Evolutionary conservation across 2,888 invertebrate species (phyloP).

Genomic region (Leptopilina myrica): DNA sequence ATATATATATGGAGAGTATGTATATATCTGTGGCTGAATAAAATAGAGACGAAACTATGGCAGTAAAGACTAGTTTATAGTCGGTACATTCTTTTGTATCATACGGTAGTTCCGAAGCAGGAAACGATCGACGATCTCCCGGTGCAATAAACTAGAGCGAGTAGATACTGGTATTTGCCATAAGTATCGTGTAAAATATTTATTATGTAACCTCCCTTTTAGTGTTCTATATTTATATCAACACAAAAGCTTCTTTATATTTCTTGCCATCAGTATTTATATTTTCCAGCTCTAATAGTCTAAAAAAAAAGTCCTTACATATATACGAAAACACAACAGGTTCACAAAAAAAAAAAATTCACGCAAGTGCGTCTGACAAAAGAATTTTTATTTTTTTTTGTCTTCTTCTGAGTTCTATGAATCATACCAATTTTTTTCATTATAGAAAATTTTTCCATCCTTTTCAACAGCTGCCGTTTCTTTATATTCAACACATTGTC

Average conservation of each 20-base stretch:
- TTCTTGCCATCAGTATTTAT: background rate
- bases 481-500: too few relatives aligned
- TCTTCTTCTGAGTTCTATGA: too few relatives aligned
- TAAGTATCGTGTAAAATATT: conserved; percentile 34
- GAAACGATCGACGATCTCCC: conserved; percentile 23
- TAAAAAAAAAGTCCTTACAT: conserved; percentile 6
- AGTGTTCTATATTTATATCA: background rate
- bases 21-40: conserved; percentile 9
- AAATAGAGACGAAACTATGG: conserved; percentile 6
- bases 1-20: background rate
- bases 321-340: conserved; percentile 12
- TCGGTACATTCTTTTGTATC: conserved; percentile 19
- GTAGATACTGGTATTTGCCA: conserved; percentile 15
- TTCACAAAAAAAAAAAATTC: background rate
- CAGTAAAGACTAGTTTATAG: background rate
- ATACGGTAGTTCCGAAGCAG: conserved; percentile 24
- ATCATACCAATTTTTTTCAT: too few relatives aligned
- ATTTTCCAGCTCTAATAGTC: background rate
- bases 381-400: background rate
- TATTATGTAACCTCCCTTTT: conserved; percentile 19
- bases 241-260: background rate
- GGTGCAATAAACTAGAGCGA: conserved; percentile 38
- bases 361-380: conserved; percentile 1
- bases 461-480: too few relatives aligned
- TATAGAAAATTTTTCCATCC: too few relatives aligned